phyloP scores from a whole-genome alignment of 2,113 vertebrate genomes.

The Podiceps cristatus region DNA sequence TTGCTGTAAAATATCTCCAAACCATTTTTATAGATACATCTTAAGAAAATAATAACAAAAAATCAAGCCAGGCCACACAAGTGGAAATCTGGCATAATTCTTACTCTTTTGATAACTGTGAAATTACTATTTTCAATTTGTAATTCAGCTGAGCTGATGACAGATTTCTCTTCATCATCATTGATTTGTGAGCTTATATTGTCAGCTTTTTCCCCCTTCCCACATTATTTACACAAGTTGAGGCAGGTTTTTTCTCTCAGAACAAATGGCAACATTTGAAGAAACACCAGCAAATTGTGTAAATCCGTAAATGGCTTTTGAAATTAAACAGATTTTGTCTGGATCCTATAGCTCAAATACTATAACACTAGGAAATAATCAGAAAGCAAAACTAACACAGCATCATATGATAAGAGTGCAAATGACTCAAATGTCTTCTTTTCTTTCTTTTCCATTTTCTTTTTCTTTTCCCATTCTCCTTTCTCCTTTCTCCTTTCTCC shows the following conservation, averaged over 20 bases:
- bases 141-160: not conserved
- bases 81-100: constrained; percentile 5
- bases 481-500: not conserved
- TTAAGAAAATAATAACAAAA: not conserved
- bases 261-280: not conserved
- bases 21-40: not conserved
- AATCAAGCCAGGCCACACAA: not conserved
- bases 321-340: not conserved
- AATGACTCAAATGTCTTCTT: not conserved
- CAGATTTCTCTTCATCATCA: constrained; percentile 12
- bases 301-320: not conserved
- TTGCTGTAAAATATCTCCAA: fast-evolving
- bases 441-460: no score
- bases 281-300: not conserved
- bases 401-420: not conserved
- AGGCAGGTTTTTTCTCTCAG: not conserved
- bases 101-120: not conserved
- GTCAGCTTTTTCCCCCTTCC: not conserved
- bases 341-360: not conserved
- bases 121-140: not conserved
- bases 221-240: not conserved
- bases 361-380: not conserved
- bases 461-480: no score
- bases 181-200: constrained; percentile 36
- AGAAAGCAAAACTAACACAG: not conserved